These are phyloP conservation scores for Meiosimyza platycephala DNA, from an alignment of 2,888 invertebrate species.

Conservation along the genomic window DNA sequence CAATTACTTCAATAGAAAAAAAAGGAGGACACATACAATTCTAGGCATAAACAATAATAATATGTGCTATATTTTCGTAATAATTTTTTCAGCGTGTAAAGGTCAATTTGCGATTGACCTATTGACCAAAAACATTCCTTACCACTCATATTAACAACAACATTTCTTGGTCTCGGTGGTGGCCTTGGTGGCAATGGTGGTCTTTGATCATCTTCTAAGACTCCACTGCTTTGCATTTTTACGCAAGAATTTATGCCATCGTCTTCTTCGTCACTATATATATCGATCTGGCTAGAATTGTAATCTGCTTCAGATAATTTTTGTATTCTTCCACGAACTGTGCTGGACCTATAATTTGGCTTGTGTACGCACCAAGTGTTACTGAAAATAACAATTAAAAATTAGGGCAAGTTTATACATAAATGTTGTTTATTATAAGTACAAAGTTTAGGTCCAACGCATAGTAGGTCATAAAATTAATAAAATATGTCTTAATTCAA, in stretches of 20 bases:
- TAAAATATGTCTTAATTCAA: neutral
- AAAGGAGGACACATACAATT: no score
- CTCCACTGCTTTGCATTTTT: conserved; percentile 51
- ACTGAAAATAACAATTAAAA: conserved; percentile 10
- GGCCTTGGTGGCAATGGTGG: conserved; percentile 66
- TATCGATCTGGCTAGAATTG: conserved; percentile 54
- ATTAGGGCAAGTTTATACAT: neutral
- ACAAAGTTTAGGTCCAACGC: no score
- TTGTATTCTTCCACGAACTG: conserved; percentile 33
- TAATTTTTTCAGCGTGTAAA: no score
- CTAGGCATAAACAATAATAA: no score
- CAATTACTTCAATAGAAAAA: no score
- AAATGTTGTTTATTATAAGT: neutral
- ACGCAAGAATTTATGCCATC: conserved; percentile 54
- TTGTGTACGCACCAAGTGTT: conserved; percentile 46
- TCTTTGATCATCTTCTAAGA: conserved; percentile 60
- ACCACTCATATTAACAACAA: conserved; percentile 54
- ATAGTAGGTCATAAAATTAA: neutral
- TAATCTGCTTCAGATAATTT: conserved; percentile 45
- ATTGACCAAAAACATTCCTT: conserved; percentile 34
- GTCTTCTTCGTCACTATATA: conserved; percentile 57
- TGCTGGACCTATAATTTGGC: conserved; percentile 37
- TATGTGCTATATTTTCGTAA: no score
- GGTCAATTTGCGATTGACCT: no score
- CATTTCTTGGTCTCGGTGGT: conserved; percentile 58